These are phyloP conservation scores for Hyles vespertilio DNA, from an alignment of 1,140 invertebrate species.

Conservation along the genomic window DNA sequence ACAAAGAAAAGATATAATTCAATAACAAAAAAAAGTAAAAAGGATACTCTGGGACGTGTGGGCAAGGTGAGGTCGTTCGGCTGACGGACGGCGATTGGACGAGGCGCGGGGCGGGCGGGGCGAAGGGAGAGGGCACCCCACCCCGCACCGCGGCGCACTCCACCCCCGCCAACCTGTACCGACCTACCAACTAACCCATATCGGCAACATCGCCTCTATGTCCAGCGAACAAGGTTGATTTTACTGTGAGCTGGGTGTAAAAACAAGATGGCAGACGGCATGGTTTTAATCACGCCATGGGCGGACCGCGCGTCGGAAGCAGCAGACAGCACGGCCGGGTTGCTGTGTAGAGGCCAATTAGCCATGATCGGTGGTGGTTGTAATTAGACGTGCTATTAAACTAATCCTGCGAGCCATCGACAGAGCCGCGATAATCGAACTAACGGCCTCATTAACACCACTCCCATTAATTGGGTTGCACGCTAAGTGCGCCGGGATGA, in stretches of 20 bases:
- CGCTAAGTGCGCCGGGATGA: too few species aligned
- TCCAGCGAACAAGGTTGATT: constrained; percentile 31
- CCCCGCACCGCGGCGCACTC: constrained; percentile 43
- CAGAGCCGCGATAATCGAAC: background rate
- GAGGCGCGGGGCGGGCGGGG: constrained; percentile 46
- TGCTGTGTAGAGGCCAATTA: constrained; percentile 60
- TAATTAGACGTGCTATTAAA: constrained; percentile 46
- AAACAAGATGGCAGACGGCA: constrained; percentile 35
- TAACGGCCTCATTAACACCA: background rate
- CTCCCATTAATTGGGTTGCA: too few species aligned
- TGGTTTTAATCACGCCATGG: constrained; percentile 67
- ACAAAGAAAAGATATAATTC: constrained; percentile 9
- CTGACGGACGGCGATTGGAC: constrained; percentile 43
- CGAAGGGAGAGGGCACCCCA: constrained; percentile 49
- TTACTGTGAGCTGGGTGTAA: constrained; percentile 27
- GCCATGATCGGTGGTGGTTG: constrained; percentile 38
- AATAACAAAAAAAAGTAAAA: constrained; percentile 33
- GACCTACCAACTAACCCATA: constrained; percentile 46
- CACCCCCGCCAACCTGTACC: constrained; percentile 44
- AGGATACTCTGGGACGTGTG: constrained; percentile 59
- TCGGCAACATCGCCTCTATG: constrained; percentile 36
- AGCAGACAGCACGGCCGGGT: too few species aligned
- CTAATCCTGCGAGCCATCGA: constrained; percentile 22
- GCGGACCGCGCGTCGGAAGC: constrained; percentile 59
- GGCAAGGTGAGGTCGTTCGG: constrained; percentile 60